phyloP scores from a whole-genome alignment of 2,797 vertebrate genomes.

The Vireo griseus region DNA sequence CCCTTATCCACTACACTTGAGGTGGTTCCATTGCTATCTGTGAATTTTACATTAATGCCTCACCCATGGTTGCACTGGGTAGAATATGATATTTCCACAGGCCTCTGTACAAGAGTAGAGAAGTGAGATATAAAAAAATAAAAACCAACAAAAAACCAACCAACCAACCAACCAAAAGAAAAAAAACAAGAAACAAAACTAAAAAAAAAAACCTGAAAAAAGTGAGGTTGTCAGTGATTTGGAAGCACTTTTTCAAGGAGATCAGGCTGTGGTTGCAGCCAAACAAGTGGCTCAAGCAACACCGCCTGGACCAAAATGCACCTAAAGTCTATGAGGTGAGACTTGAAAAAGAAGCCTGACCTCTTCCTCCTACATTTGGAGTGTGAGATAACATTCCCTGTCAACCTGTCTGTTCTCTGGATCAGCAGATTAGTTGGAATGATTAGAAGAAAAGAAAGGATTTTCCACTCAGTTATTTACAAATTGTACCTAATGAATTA shows the following conservation, averaged over 20 bases:
- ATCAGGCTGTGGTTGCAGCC: background rate
- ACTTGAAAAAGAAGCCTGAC: background rate
- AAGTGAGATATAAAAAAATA: background rate
- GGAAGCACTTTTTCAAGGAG: background rate
- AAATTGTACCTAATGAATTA: slow-evolving; percentile 41
- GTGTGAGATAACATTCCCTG: background rate
- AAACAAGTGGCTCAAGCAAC: background rate
- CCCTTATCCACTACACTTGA: background rate
- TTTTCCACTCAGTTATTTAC: slow-evolving; percentile 46
- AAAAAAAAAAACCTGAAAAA: background rate
- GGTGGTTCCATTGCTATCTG: background rate
- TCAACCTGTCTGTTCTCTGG: background rate
- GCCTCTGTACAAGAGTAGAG: background rate
- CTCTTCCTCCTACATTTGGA: background rate
- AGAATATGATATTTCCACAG: background rate
- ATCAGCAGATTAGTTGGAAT: slow-evolving; percentile 37
- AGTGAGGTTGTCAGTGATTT: background rate
- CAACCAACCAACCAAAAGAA: too few species aligned
- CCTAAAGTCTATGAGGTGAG: background rate
- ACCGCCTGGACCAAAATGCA: background rate
- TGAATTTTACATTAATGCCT: background rate
- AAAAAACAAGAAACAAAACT: too few species aligned
- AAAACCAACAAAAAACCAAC: too few species aligned
- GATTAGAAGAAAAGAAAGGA: slow-evolving; percentile 40
- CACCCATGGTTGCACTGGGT: background rate